Base-by-base conservation (phyloP, 2,888 invertebrate species). In the Microdon myrmicae region DNA sequence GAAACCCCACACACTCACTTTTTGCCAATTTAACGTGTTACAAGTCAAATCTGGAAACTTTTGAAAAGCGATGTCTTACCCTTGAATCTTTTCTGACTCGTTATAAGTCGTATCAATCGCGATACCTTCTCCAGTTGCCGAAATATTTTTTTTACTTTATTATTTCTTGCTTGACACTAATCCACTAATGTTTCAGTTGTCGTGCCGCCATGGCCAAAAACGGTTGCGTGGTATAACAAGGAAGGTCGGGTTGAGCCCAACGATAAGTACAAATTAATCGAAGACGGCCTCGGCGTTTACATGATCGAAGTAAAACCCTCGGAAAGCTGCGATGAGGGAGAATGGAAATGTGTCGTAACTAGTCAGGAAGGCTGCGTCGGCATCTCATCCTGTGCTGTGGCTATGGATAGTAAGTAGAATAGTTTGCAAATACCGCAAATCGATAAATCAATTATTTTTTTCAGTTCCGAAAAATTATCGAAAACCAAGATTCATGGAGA, bases 401-500 rank as follows among this genome's bases (percentile, higher is more conserved):
- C 86, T 66, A 90, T 93, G 88, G 87, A 88, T 71, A 90, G 92
- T 92, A 79, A 84, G 85, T 75, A 8, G 31, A 64, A 25, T 1
- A 7, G 7, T 7, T 4, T 17, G 26, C 10, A 12, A 23, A 26
- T 39, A 31, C 14, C 12, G 12, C 14, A 26, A 12, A n/a, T n/a
- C n/a, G n/a, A n/a, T n/a, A n/a, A n/a, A n/a, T n/a, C n/a, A 20
- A 2, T 28, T 54, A 3, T 25, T 49, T 17, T 70, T 82, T 81
- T n/a, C 79, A 92, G 92, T 92, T 75, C 94, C 94, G 26, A 92
- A 92, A 79, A 94, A 94, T 79, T 94, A 91, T 75, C 85, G 93
- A 69, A 90, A 90, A 75, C 94, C 94, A 1, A 84, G 92, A 64
- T 94, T 94, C 77, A 90, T 94, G 87, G 94, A 94, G 78, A 91